Conservation (phyloP, 2,113 vertebrate genomes). For the Aphyosemion australe region DNA sequence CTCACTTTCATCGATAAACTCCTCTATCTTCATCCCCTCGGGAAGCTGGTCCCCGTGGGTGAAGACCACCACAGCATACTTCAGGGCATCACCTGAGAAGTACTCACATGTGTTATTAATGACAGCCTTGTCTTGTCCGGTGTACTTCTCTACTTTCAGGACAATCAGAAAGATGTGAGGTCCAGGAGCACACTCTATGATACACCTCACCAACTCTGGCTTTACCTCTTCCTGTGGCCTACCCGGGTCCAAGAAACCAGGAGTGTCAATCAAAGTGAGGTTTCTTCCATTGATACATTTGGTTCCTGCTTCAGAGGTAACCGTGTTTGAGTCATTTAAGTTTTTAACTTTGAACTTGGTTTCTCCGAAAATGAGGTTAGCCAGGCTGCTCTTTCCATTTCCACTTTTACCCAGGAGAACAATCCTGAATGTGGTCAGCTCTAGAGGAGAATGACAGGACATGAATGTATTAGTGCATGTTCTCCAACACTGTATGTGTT, state of each 20-base stretch:
- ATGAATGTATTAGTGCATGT: neutral
- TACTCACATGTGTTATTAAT: neutral
- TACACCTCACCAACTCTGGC: neutral
- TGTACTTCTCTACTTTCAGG: constrained; percentile 10
- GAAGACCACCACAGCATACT: constrained; percentile 1
- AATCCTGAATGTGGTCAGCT: neutral
- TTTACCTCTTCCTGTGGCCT: constrained; percentile 3
- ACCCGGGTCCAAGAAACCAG: constrained; percentile 34
- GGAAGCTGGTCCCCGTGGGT: constrained; percentile 1
- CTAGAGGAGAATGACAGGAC: neutral
- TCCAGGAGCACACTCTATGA: neutral
- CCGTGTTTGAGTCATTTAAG: neutral
- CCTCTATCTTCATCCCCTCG: constrained; percentile 12
- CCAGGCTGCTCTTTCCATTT: constrained; percentile 30
- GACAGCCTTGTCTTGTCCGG: constrained; percentile 19
- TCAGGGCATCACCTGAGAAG: constrained; percentile 30
- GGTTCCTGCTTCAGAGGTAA: neutral
- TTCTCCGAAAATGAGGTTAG: constrained; percentile 18
- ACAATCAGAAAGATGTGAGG: constrained; percentile 24
- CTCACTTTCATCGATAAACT: constrained; percentile 1
- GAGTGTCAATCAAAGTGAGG: constrained; percentile 49
- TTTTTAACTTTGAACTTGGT: neutral
- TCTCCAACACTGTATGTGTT: no score
- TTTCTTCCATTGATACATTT: constrained; percentile 18
- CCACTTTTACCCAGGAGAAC: constrained; percentile 22